Evolutionary conservation across 2,888 invertebrate genomes (phyloP), one percentile per base, ranked within the genome.

Genomic region (Strigamia crassipes): DNA sequence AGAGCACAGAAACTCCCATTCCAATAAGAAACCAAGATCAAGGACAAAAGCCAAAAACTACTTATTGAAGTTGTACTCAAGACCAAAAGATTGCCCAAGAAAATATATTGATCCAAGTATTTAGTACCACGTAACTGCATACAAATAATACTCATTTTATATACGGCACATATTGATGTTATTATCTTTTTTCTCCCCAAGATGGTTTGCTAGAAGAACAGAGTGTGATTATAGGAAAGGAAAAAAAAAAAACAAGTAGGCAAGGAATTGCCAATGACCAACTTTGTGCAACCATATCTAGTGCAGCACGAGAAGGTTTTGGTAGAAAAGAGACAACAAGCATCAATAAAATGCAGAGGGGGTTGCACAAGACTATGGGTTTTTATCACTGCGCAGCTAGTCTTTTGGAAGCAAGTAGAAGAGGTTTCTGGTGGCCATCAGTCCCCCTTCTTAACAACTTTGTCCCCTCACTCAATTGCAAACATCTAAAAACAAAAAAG

Each of bases 261-360:
- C 3, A 27, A 31, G 73, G 73, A 73, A 73, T 73, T 73, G 73
- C 73, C 73, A 73, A 73, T 73, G 73, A 73, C 73, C 73, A 73
- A 73, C 73, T 73, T 38, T 73, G 73, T 73, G 31, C 73, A 27
- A 31, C 73, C 73, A 27, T 27, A 73, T 73, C 73, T 73, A 73
- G 73, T 27, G 56, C 56, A 1, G 56, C 4, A 18, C 9, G n/a
- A 27, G 31, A 12, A 10, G 73, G 27, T 73, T 23, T 27, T 73
- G 27, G 73, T 27, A n/a, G 31, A 12, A 73, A 12, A 73, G 73
- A 73, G 73, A 73, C 73, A 73, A 73, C 73, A 73, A 73, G 73
- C 73, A 73, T 73, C 73, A 73, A 73, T 73, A 73, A 73, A 73
- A 73, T 73, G 73, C 73, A 73, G 73, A 73, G 73, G 73, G 61